Evolutionary conservation across 2,113 vertebrate genomes (phyloP), one percentile per base, ranked within the genome.

Genomic region (Recurvirostra avosetta): DNA sequence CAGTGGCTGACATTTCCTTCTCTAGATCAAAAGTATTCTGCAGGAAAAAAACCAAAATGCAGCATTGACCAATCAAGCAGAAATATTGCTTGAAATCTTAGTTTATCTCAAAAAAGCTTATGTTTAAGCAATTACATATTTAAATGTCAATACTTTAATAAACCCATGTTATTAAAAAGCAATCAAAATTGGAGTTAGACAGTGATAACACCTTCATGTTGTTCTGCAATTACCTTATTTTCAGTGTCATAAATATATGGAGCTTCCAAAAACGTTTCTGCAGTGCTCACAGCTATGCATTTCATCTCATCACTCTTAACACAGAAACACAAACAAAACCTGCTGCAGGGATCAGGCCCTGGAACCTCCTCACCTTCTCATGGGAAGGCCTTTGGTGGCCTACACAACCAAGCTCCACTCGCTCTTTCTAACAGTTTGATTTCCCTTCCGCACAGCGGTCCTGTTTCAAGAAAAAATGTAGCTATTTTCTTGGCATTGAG

Each of bases 401-500:
- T 63, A 59, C 38, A 84, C 8, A 55, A 67, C 29, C 11, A 66
- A 86, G 38, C 29, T 67, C 59, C 59, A 20, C 61, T 70, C 5
- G 1, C 15, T 58, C 43, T 61, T 78, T 66, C 75, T 74, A 26
- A 63, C 7, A 27, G 13, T 62, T 96, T 49, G 8, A 34, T 70
- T 79, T 84, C 62, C 47, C 41, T 88, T 72, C 70, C 61, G 58
- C 43, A 81, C 25, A 78, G 34, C 34, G 17, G 34, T 73, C 71
- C 16, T 10, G 3, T n/a, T 88, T 70, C 38, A 80, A 66, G 41
- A 58, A 61, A 80, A 95, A 91, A 76, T 2, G 20, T 30, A 81
- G 73, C 56, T 77, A 41, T 87, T 63, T 81, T 52, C 93, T 92
- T 94, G 89, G 89, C 96, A 95, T 3, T 52, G 61, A 78, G 43